Evolutionary conservation across 2,888 invertebrate genomes (phyloP), one percentile per base, ranked within the genome.

Genomic region (Mythimna lalbum): DNA sequence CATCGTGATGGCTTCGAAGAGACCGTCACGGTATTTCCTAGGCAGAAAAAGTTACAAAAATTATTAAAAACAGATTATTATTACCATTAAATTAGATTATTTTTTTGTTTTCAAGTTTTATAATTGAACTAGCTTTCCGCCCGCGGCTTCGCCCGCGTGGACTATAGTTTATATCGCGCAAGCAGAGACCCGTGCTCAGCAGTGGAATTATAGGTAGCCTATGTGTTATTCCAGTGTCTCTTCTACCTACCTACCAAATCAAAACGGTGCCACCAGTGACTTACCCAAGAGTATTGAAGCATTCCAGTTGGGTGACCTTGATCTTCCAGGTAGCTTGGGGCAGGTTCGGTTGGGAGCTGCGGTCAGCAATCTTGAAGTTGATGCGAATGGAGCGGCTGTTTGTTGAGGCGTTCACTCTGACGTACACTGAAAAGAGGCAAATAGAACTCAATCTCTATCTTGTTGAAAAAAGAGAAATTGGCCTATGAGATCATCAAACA

Each of bases 221-320:
- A n/a, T n/a, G n/a, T n/a, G n/a, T n/a, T n/a, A n/a, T n/a, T n/a
- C n/a, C n/a, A n/a, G n/a, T n/a, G n/a, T n/a, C n/a, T n/a, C n/a
- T n/a, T n/a, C n/a, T n/a, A n/a, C n/a, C n/a, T n/a, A n/a, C n/a
- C n/a, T n/a, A n/a, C n/a, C n/a, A n/a, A n/a, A n/a, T n/a, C n/a
- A n/a, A n/a, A n/a, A n/a, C n/a, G 27, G 27, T 27, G 27, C 36
- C 2, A 47, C 19, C 47, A 47, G 12, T 19, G 5, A 78, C 89
- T 90, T 72, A 95, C 96, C 96, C 95, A 10, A 95, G 80, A 2
- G 96, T 95, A 63, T 96, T 96, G 89, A 94, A 96, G 88, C 97
- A 97, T 88, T 97, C 97, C 33, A 97, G 83, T 86, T 97, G 97
- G 0, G 97, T 97, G 53, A 97, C 96, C 79, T 97, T 96, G 78